Percentiles rank a stretch among this genome's conserved stretches.
Conservation (phyloP, 2,113 vertebrate species). For the Echinops telfairi region DNA sequence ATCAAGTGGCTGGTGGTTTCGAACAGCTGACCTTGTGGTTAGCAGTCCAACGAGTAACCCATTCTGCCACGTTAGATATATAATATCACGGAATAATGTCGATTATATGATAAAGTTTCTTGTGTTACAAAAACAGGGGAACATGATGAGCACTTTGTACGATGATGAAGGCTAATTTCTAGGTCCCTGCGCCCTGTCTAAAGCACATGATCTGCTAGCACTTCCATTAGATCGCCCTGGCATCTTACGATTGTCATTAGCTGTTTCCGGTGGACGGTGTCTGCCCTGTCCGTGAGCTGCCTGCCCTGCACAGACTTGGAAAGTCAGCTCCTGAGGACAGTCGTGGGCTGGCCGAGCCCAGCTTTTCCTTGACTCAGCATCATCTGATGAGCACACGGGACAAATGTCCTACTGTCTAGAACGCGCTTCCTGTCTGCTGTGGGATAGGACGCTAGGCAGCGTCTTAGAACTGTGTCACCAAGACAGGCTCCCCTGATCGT, state of each 20-base stretch:
- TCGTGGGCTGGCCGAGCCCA: background rate
- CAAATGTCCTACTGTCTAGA: background rate
- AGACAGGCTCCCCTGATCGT: too few species aligned
- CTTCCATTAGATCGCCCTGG: too few species aligned
- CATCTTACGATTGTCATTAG: background rate
- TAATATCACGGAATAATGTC: background rate
- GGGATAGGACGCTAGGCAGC: background rate
- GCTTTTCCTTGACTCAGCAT: background rate
- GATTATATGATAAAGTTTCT: background rate
- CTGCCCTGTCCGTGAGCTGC: background rate
- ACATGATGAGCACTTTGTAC: background rate
- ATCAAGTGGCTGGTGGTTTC: too few species aligned
- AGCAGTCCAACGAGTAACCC: too few species aligned
- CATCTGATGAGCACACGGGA: background rate
- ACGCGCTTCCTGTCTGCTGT: accelerated
- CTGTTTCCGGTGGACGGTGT: background rate
- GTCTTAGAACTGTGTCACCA: background rate
- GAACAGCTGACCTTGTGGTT: too few species aligned
- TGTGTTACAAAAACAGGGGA: background rate
- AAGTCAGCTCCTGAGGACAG: background rate
- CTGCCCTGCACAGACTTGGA: background rate
- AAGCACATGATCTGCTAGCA: accelerated
- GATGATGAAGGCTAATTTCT: background rate
- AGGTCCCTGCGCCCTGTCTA: background rate
- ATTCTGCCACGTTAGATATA: too few species aligned